Percentiles rank a stretch among this genome's conserved stretches.
These are phyloP conservation scores for Amblyjoppa proteus DNA, from an alignment of 2,888 invertebrate genomes.

Conservation along the genomic window DNA sequence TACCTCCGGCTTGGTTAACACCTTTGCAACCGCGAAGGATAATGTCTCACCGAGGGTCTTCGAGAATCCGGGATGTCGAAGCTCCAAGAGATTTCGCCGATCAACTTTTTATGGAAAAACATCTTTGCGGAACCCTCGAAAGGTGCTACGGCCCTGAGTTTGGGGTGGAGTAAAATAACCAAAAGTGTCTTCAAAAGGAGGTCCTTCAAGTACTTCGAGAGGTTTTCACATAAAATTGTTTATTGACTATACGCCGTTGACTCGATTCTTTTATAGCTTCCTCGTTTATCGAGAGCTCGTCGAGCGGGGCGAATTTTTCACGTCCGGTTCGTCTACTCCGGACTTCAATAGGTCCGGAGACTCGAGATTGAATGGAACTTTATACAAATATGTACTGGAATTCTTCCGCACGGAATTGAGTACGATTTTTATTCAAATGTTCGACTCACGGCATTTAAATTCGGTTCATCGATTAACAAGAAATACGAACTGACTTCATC, in stretches of 20 bases:
- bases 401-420: constrained; percentile 24
- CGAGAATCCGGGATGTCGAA: constrained; percentile 21
- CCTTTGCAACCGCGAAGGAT: neutral
- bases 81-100: constrained; percentile 44
- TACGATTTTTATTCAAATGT: constrained; percentile 45
- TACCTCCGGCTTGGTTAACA: neutral
- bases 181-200: neutral
- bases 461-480: too few relatives aligned
- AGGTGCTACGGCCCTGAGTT: neutral
- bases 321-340: constrained; percentile 45
- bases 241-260: neutral
- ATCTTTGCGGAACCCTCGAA: neutral
- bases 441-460: neutral
- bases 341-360: constrained; percentile 46
- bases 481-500: neutral
- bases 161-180: neutral
- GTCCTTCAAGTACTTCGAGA: neutral
- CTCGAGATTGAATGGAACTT: constrained; percentile 39
- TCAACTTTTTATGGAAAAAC: constrained; percentile 30
- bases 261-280: neutral
- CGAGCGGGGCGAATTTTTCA: constrained; percentile 43
- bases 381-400: constrained; percentile 12
- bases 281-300: constrained; percentile 27
- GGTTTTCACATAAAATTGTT: constrained; percentile 7
- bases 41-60: neutral